Evolutionary conservation across 2,113 vertebrate species (phyloP), one percentile per base, ranked within the genome.

Genomic region (Electrona antarctica): DNA sequence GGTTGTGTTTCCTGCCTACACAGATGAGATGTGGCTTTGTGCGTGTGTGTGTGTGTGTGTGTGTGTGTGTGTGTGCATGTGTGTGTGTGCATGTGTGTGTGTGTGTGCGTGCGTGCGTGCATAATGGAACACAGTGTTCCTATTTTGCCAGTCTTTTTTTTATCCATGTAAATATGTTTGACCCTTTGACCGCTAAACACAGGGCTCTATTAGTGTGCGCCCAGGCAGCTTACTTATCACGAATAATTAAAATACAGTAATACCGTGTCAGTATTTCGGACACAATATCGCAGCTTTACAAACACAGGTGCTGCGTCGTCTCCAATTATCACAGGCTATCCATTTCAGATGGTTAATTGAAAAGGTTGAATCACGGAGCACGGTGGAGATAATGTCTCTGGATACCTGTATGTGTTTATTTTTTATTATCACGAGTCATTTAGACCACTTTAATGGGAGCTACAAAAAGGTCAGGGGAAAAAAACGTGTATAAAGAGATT

Each of bases 381-480:
- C 62, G 33, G 33, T 1, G 4, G 50, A 13, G 68, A 84, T 77
- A 70, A 79, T 78, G 76, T 72, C 69, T 85, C 56, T 57, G 71
- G 77, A 72, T 41, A 41, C 33, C 33, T 4, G 33, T 4, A 41
- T 4, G 33, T 41, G 5, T 41, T 41, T 41, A 4, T 41, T 1
- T 88, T 82, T 83, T 85, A 85, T 2, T 41, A 90, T 83, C 87
- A 72, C 47, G 21, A 67, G 72, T 83, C 78, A 90, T 89, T 90
- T 85, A 73, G 68, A 54, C 71, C 66, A 50, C 69, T 79, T 75
- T 80, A 82, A 85, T 82, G 78, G 74, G 67, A 80, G 83, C 76
- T 58, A 67, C 74, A 6, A 74, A 81, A 88, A 84, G 84, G 89
- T 86, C 77, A 75, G 74, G 87, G 87, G 81, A 85, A 83, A 80